Evolutionary conservation across 1,140 invertebrate genomes (phyloP), one percentile per base, ranked within the genome.

Genomic region (Drosophila chauvacae): DNA sequence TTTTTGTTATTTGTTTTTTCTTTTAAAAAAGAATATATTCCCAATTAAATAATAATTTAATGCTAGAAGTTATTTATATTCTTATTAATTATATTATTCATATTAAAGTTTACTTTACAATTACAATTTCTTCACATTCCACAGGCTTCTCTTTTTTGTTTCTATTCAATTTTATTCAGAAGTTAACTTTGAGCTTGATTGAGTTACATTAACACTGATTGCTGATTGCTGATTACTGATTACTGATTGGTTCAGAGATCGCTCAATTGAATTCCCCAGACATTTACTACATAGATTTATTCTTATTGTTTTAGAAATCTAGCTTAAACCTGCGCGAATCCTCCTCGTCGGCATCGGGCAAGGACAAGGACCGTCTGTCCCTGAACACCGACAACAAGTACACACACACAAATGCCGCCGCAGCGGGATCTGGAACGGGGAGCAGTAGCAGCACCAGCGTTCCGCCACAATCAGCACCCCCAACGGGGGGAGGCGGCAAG

Each of bases 331-430:
- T 92, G 58, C 88, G 91, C n/a, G 91, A 92, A 60, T 59, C 85
- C 51, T 73, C 80, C 44, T 61, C 60, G 55, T 66, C 75, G 44
- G 14, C 51, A 7, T 39, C 53, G 30, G 81, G 64, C 47, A 86
- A 83, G 72, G 87, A 91, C 74, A 92, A 77, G 75, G 91, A 91
- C 56, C 80, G 91, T 47, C 79, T 92, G 56, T 92, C 91, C 28
- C 76, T 92, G 3, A 92, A 90, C 68, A 87, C 91, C 11, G 91
- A 92, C 81, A 92, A 92, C 80, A 91, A 91, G 76, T 91, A 91
- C 77, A 80, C 85, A 79, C 84, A 87, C 59, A 81, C 63, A 81
- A 73, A 64, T 45, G 65, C 44, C 3, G 42, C n/a, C n/a, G n/a
- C n/a, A n/a, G n/a, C n/a, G n/a, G n/a, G n/a, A n/a, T n/a, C n/a